These are phyloP conservation scores for Erythrocercus mccallii DNA, from an alignment of 2,113 vertebrate species.

Conservation along the genomic window DNA sequence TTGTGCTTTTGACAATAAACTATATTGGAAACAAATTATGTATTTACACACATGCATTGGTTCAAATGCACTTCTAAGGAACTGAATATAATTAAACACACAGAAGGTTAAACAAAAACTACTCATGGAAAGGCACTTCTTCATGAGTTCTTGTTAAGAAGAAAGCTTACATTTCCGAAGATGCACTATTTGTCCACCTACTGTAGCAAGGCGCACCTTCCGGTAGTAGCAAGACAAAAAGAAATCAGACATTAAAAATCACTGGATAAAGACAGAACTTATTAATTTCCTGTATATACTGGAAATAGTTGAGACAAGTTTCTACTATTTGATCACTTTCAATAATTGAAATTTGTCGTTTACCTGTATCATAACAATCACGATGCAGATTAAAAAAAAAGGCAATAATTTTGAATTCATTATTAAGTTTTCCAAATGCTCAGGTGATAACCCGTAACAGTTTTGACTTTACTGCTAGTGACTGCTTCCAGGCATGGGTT, in stretches of 20 bases:
- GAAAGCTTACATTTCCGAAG: slow-evolving; percentile 30
- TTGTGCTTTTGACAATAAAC: not conserved
- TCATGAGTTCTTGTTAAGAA: not conserved
- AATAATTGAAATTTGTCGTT: not conserved
- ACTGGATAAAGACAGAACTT: not conserved
- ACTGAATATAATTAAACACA: not conserved
- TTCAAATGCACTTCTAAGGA: not conserved
- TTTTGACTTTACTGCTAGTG: not conserved
- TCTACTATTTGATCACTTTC: not conserved
- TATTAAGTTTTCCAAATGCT: not conserved
- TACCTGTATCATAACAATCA: not conserved
- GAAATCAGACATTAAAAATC: slow-evolving; percentile 23
- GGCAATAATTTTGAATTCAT: not conserved
- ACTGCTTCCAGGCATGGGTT: not conserved
- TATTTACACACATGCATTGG: not conserved
- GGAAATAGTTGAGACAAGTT: not conserved
- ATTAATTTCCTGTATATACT: not conserved
- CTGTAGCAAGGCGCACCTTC: slow-evolving; percentile 26
- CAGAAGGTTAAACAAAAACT: not conserved
- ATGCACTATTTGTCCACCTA: slow-evolving; percentile 27
- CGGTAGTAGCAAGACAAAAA: slow-evolving; percentile 7
- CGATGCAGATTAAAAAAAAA: not conserved
- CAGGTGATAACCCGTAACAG: not conserved
- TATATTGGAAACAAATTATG: not conserved
- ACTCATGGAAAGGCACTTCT: not conserved